Evolutionary conservation across 2,113 vertebrate genomes (phyloP), one percentile per base, ranked within the genome.

Genomic region (Pangasianodon hypophthalmus): DNA sequence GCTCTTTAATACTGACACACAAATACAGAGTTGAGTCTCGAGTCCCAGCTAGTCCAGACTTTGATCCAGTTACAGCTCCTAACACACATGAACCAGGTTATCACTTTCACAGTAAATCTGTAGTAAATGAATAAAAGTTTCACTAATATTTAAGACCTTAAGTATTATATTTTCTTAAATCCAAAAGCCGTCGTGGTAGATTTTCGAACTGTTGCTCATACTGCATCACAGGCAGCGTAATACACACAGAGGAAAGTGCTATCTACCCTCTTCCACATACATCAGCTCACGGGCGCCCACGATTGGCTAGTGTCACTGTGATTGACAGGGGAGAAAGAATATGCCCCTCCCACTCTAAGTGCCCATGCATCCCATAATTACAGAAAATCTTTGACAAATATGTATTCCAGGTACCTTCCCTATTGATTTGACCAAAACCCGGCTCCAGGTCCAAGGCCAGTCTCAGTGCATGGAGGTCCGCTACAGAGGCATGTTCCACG

Each of bases 391-490:
- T 9, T 21, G 16, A 32, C 16, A 13, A 11, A 24, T 87, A 8
- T 90, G 60, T 5, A 19, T 50, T 81, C 6, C 91, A 99, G 98
- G 98, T 81, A 99, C 98, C 1, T 99, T 99, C 92, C 98, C 98
- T 14, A 96, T 99, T 77, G 98, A 99, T 92, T 94, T 98, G 91
- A 98, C 98, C 14, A 99, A 99, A 95, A 99, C 98, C 0, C 96
- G 98, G 3, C 96, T 99, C 85, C 98, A 99, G 94, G 98, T 99
- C 87, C 98, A 99, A 95, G 98, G 98, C 79, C 98, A 99, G 96
- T 96, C 95, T 18, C 97, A 97, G 92, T 98, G 98, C 93, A 97
- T 96, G 77, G 97, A 99, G 93, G 96, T 98, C 83, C 97, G 97
- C 46, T 99, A 99, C 95, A 95, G 95, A 88, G 98, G 98, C 44